These are phyloP conservation scores for Globodera rostochiensis DNA, from an alignment of 1,140 invertebrate species.

Conservation along the genomic window DNA sequence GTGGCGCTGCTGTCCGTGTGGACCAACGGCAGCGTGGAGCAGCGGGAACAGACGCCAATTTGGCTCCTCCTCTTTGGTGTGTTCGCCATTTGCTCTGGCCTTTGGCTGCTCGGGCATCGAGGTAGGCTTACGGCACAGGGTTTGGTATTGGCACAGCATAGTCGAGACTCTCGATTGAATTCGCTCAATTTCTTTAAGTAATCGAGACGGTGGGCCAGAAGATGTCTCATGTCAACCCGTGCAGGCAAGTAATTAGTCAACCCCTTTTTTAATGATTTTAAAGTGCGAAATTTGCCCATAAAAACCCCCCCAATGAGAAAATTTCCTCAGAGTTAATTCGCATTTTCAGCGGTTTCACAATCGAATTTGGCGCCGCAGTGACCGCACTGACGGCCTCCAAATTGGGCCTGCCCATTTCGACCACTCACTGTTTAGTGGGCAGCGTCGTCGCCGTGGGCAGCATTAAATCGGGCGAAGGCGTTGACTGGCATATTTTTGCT, in stretches of 20 bases:
- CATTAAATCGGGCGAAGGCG: constrained; percentile 56
- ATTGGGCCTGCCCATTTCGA: constrained; percentile 90
- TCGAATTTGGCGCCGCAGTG: constrained; percentile 62
- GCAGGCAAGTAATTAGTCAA: background rate
- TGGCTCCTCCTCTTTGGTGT: constrained; percentile 81
- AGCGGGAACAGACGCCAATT: constrained; percentile 48
- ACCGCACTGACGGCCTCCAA: constrained; percentile 93
- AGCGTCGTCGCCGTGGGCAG: constrained; percentile 57
- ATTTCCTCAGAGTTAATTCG: constrained; percentile 72
- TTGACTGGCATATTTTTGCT: constrained; percentile 68
- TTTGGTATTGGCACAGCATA: background rate
- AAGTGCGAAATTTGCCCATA: background rate
- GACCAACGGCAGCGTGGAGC: constrained; percentile 58
- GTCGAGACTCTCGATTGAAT: too few species aligned
- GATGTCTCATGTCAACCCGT: constrained; percentile 72
- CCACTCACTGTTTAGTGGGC: constrained; percentile 89
- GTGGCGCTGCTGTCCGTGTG: constrained; percentile 86
- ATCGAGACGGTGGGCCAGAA: constrained; percentile 95
- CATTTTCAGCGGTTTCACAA: constrained; percentile 72
- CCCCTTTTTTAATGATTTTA: background rate
- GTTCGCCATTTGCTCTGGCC: constrained; percentile 89
- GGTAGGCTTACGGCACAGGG: background rate
- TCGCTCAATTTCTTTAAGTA: constrained; percentile 70
- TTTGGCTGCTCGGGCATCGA: constrained; percentile 85
- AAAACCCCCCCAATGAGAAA: constrained; percentile 67